phyloP scores from a whole-genome alignment of 2,888 invertebrate species.

The Pandemis cinnamomeana region DNA sequence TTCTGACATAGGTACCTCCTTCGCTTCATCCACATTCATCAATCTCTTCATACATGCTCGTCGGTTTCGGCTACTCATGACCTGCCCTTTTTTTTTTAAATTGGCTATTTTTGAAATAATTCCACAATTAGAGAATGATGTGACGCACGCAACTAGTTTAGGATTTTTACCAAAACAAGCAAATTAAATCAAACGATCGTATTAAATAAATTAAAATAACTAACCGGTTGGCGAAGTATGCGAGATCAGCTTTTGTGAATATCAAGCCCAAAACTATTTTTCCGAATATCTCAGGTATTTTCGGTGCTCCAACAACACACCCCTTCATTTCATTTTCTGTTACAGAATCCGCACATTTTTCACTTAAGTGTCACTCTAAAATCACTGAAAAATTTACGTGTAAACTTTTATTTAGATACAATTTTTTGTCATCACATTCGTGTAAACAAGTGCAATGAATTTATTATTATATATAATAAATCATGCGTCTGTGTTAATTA shows the following conservation, averaged over 20 bases:
- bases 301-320: slow-evolving; percentile 58
- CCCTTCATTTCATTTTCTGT: slow-evolving; percentile 74
- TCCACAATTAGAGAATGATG: neutral
- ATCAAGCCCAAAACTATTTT: slow-evolving; percentile 86
- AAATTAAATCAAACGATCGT: slow-evolving; percentile 15
- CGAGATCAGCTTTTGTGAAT: slow-evolving; percentile 85
- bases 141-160: slow-evolving; percentile 6
- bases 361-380: slow-evolving; percentile 14
- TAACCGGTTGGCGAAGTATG: slow-evolving; percentile 86
- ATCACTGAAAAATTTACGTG: slow-evolving; percentile 1
- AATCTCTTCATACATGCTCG: no score
- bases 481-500: slow-evolving; percentile 19
- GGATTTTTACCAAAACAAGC: neutral
- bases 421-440: neutral
- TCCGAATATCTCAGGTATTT: slow-evolving; percentile 78
- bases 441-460: neutral
- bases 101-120: neutral
- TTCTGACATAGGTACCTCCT: no score
- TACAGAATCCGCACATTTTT: slow-evolving; percentile 34
- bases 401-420: neutral
- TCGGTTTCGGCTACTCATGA: no score
- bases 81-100: no score
- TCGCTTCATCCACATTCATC: no score
- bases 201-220: slow-evolving; percentile 56
- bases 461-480: slow-evolving; percentile 12